Evolutionary conservation across 2,113 vertebrate genomes (phyloP).

Genomic region (Struthio camelus): DNA sequence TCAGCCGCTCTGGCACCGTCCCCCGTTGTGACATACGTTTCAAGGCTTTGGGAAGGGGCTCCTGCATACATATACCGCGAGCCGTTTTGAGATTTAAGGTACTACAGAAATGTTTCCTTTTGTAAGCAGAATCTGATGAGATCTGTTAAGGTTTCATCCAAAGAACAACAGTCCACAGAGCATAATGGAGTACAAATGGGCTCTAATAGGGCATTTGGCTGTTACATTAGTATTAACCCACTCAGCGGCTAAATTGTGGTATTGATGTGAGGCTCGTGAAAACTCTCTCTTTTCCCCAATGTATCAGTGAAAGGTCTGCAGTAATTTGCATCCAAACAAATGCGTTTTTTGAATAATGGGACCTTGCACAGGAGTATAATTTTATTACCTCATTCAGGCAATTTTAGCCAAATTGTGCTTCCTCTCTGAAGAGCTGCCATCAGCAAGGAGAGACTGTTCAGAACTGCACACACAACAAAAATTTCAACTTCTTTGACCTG

Average conservation of each 20-base stretch:
- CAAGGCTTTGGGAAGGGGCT: background rate
- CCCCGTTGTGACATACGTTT: background rate
- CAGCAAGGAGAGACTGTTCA: background rate
- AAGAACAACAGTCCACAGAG: background rate
- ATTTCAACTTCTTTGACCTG: background rate
- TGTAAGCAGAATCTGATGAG: background rate
- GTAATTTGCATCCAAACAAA: slow-evolving; percentile 47
- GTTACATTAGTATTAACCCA: slow-evolving; percentile 11
- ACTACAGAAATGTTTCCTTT: background rate
- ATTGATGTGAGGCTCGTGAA: slow-evolving; percentile 14
- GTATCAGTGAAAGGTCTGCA: slow-evolving; percentile 32
- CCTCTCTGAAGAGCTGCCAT: background rate
- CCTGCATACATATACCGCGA: background rate
- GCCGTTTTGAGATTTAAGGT: background rate
- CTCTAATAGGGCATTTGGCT: slow-evolving; percentile 35
- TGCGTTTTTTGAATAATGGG: background rate
- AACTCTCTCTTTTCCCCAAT: slow-evolving; percentile 46
- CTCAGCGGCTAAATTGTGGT: slow-evolving; percentile 2
- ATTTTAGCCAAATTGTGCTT: background rate
- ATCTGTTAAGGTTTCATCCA: background rate
- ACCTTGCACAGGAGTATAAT: background rate
- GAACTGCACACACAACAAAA: background rate
- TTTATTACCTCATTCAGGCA: slow-evolving; percentile 2
- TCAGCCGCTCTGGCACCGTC: background rate
- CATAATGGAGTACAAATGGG: background rate